Evolutionary conservation across 2,113 vertebrate species (phyloP), one percentile per base, ranked within the genome.

Genomic region (Anguilla rostrata): DNA sequence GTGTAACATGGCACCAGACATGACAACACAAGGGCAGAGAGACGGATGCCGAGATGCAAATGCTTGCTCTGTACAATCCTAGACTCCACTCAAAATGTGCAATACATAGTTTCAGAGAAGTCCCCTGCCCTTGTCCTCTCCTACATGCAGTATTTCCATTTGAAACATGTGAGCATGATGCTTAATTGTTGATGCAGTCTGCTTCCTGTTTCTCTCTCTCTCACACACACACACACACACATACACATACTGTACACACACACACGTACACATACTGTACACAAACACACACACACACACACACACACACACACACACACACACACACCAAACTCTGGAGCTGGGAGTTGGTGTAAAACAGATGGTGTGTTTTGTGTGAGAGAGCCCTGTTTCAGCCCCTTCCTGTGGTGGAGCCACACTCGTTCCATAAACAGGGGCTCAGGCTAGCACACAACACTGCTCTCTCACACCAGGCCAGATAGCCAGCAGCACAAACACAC

Each of bases 361-460:
- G 26, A 53, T 43, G 18, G 43, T 49, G 22, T 82, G 81, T 49
- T 20, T 20, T 66, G 88, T 84, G 81, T 12, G 53, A 82, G 71
- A 75, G 29, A 9, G 71, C 71, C 71, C n/a, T 75, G n/a, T 75
- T 34, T 75, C 71, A 26, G 16, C 63, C 46, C 41, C 56, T 86
- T 53, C 43, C 78, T 18, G 53, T 1, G 14, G 46, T 71, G 81
- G 39, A 88, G 41, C 80, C 79, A 82, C 75, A 41, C 18, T 82
- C 82, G 78, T 88, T 91, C 89, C 87, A 90, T 86, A 91, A 88
- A 91, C 88, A 88, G 63, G 46, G 60, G 40, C 43, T 12, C 88
- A 84, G 49, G 29, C 82, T 26, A 46, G 83, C 86, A 89, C 87
- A 90, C 87, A 90, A 87, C 78, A 63, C 60, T 63, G 78, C 87